phyloP scores from a whole-genome alignment of 2,113 vertebrate genomes.

The Euleptes europaea region DNA sequence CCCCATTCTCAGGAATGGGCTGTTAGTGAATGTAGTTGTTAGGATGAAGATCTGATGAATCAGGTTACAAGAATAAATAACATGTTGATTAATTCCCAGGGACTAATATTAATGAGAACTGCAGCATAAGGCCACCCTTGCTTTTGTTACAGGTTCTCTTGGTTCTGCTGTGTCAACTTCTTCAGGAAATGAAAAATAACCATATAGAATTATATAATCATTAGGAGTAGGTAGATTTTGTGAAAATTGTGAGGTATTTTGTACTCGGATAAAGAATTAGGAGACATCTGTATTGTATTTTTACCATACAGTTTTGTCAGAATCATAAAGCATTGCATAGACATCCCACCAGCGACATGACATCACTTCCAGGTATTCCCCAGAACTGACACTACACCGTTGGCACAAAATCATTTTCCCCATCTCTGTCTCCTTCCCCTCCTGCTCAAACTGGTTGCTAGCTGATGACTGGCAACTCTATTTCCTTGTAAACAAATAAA shows the following conservation, averaged over 20 bases:
- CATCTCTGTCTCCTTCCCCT: too few relatives aligned
- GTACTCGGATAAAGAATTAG: too few relatives aligned
- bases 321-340: too few relatives aligned
- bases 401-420: too few relatives aligned
- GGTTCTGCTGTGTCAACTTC: neutral
- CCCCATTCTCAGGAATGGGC: too few relatives aligned
- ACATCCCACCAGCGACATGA: too few relatives aligned
- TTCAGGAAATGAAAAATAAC: neutral
- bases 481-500: too few relatives aligned
- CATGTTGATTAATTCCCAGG: neutral
- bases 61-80: neutral
- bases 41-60: neutral
- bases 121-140: neutral
- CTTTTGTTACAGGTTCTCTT: neutral
- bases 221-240: neutral
- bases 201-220: neutral
- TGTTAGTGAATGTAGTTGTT: slow-evolving; percentile 15
- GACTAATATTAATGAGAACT: neutral
- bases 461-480: too few relatives aligned
- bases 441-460: too few relatives aligned
- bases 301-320: too few relatives aligned
- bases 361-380: too few relatives aligned
- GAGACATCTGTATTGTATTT: neutral
- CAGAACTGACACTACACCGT: too few relatives aligned
- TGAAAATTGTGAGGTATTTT: neutral